Conservation (phyloP, 2,113 vertebrate genomes). For the Donacobius atricapilla region DNA sequence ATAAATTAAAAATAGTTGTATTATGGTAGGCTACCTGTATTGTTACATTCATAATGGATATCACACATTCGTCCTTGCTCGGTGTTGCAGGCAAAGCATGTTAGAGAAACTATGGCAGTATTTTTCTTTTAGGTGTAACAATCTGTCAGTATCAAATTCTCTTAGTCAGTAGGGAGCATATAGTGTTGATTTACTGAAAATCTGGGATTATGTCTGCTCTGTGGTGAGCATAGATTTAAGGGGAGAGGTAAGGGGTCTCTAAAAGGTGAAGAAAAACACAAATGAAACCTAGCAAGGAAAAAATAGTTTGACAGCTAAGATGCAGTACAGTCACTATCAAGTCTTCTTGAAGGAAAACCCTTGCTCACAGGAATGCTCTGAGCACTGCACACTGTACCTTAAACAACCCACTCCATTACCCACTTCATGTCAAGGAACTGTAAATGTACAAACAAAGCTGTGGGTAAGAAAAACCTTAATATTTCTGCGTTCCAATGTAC, state of each 20-base stretch:
- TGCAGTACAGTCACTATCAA: constrained; percentile 58
- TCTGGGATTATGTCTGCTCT: constrained; percentile 83
- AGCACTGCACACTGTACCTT: background rate
- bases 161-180: constrained; percentile 81
- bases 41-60: constrained; percentile 71
- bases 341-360: constrained; percentile 64
- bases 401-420: constrained; percentile 43
- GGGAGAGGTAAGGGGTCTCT: constrained; percentile 77
- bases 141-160: constrained; percentile 85
- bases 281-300: constrained; percentile 77
- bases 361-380: background rate
- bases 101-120: constrained; percentile 71
- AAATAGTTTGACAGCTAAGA: constrained; percentile 78
- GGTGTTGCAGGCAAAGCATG: constrained; percentile 59
- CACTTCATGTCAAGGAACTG: background rate
- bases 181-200: constrained; percentile 85
- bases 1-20: constrained; percentile 58
- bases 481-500: background rate
- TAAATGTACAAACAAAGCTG: background rate
- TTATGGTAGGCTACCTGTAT: constrained; percentile 51
- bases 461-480: background rate
- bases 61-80: constrained; percentile 48
- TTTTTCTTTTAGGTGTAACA: constrained; percentile 82
- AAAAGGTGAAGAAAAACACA: constrained; percentile 81
- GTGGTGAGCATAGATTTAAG: constrained; percentile 79